Base-by-base conservation (phyloP, 2,888 invertebrate species). In the Hoplodrina ambigua region DNA sequence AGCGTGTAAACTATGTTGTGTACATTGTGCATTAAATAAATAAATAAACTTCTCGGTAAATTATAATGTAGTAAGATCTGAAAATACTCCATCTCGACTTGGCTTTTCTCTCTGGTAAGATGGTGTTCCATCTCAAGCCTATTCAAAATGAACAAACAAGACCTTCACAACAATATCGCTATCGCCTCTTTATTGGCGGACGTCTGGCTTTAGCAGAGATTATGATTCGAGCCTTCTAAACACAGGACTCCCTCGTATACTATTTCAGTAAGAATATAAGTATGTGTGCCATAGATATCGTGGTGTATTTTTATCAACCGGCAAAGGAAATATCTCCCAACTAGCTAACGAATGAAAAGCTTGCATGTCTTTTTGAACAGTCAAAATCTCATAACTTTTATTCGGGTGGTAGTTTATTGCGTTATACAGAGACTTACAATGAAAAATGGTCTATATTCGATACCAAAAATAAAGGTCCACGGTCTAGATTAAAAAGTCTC, bases 261-360 rank as follows among this genome's bases (percentile, higher is more conserved):
- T 20, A 4, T 6, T 25, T 19, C 17, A 50, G n/a, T 44, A 25
- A 33, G 15, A 15, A 46, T 44, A 55, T 58, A 55, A 68, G 4
- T 46, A 30, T 15, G 10, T 61, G 17, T 61, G 4, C 15, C 37
- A 37, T 7, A 37, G 8, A 37, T 37, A 37, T 37, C 8, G 17
- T 46, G 17, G 56, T 62, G 60, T 56, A 67, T 65, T 71, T 75
- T 49, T 61, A 66, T 64, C n/a, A 49, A 68, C 61, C 60, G 33
- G 46, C 69, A 76, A 76, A 72, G 61, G 62, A 68, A 81, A 60
- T 25, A 56, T 69, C 58, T 55, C 17, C 19, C 33, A 62, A 64
- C 58, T 68, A 75, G 72, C 41, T 68, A 62, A 58, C 67, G 57
- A 41, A 44, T 30, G 17, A 52, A 37, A 54, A 37, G 20, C 44